Conservation (phyloP, 2,113 vertebrate species). For the Cyprinus carpio region DNA sequence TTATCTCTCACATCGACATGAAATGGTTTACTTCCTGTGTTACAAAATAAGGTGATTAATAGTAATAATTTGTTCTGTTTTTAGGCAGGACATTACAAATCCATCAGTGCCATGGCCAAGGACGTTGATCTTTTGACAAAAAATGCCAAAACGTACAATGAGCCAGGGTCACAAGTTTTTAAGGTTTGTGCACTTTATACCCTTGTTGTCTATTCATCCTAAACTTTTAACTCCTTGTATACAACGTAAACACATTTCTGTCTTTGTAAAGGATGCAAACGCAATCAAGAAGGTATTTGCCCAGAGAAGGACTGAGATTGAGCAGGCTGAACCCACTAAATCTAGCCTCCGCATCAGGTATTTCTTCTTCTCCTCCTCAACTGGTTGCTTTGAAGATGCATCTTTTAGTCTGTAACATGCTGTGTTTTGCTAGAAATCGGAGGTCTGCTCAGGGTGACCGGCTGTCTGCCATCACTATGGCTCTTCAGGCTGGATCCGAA, state of each 20-base stretch:
- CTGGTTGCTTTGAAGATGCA: not conserved
- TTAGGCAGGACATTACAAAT: constrained; percentile 93
- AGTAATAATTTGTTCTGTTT: constrained; percentile 27
- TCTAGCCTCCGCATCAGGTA: constrained; percentile 96
- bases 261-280: constrained; percentile 89
- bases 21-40: not conserved
- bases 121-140: constrained; percentile 95
- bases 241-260: not conserved
- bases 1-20: not conserved
- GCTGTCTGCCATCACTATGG: constrained; percentile 89
- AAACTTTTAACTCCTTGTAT: not conserved
- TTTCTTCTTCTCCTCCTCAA: not conserved
- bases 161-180: constrained; percentile 98
- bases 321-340: constrained; percentile 92
- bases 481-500: constrained; percentile 94
- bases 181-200: constrained; percentile 78
- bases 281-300: constrained; percentile 97
- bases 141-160: constrained; percentile 99
- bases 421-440: constrained; percentile 82
- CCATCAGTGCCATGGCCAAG: constrained; percentile 93
- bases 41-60: not conserved
- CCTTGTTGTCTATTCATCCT: not conserved
- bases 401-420: not conserved
- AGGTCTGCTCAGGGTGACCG: constrained; percentile 92
- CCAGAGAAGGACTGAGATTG: constrained; percentile 94